phyloP scores from a whole-genome alignment of 2,888 invertebrate species.

The Pammene fasciana region DNA sequence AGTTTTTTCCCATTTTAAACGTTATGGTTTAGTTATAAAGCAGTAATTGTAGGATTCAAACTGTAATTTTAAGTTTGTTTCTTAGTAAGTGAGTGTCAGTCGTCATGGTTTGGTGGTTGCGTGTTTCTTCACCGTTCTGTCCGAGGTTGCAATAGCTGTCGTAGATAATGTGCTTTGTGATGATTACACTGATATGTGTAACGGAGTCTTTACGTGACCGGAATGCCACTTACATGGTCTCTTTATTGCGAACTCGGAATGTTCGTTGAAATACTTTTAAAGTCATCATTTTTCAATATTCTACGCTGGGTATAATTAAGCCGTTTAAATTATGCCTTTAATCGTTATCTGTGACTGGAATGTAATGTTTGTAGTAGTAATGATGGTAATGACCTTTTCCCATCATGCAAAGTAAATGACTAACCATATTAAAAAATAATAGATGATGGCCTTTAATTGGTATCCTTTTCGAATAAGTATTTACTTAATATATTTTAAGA shows the following conservation, averaged over 20 bases:
- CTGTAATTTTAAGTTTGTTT: slow-evolving; percentile 50
- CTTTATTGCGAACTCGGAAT: slow-evolving; percentile 45
- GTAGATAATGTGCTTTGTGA: slow-evolving; percentile 65
- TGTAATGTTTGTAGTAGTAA: slow-evolving; percentile 20
- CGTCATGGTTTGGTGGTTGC: slow-evolving; percentile 68
- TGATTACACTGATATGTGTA: slow-evolving; percentile 72
- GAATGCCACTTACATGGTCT: slow-evolving; percentile 48
- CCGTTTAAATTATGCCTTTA: slow-evolving; percentile 18
- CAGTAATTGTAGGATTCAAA: neutral
- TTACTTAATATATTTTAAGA: too few relatives aligned
- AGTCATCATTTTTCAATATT: slow-evolving; percentile 37
- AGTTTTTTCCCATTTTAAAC: neutral
- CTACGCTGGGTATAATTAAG: slow-evolving; percentile 15
- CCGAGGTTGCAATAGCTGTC: slow-evolving; percentile 76
- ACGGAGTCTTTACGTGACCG: slow-evolving; percentile 69
- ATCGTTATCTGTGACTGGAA: slow-evolving; percentile 11
- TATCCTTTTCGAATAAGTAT: too few relatives aligned
- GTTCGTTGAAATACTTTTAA: slow-evolving; percentile 48
- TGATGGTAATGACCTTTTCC: slow-evolving; percentile 26
- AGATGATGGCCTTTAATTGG: neutral
- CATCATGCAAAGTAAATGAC: neutral
- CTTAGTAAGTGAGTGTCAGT: slow-evolving; percentile 62
- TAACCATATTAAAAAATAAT: slow-evolving; percentile 1
- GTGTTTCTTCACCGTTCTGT: slow-evolving; percentile 67
- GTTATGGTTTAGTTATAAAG: neutral